Base-by-base conservation (phyloP, 2,113 vertebrate genomes). In the Pungitius pungitius region DNA sequence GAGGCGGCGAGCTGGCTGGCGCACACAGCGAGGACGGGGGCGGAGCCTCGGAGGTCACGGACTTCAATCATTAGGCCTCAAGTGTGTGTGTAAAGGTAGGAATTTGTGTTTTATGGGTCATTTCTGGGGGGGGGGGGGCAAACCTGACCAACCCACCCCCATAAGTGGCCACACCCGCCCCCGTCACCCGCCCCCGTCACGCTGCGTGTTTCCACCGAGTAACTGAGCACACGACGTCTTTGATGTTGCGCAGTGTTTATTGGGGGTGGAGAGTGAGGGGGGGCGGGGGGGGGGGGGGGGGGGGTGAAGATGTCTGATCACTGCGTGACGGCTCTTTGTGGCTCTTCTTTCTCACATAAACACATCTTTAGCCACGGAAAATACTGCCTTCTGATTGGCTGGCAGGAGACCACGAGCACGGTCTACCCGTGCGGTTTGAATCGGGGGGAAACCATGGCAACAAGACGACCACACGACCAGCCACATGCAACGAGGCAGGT, bases 11-110 rank as follows among this genome's bases (percentile, higher is more conserved):
- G 80, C 22, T 22, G 33, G 30, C 22, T 30, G 33, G 18, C 14
- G 12, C 14, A 27, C 27, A 30, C 24, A n/a, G 24, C 51, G 69
- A 15, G 73, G 18, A n/a, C 0, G 45, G 1, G 33, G 33, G 33
- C 40, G 0, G 57, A 65, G 66, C 27, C 57, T 49, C 59, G 3
- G 35, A 71, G 84, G 85, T 89, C 85, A 84, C 1, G 8, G 26
- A 51, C 76, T 52, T 20, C 62, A 69, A n/a, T 51, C 40, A 8
- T 45, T 17, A 13, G 59, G 75, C 61, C 61, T 67, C 17, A 6
- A 22, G 43, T 47, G 43, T 47, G 43, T 9, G 43, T 47, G 33
- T 61, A 3, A 39, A 33, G 35, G 69, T 55, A 63, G 69, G 65
- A 35, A 33, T 62, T 42, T 45, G 64, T 39, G 59, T 55, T 22